Percentiles rank a stretch among this genome's conserved stretches.
These are phyloP conservation scores for Asteroscopus sphinx DNA, from an alignment of 2,888 invertebrate species.

Conservation along the genomic window DNA sequence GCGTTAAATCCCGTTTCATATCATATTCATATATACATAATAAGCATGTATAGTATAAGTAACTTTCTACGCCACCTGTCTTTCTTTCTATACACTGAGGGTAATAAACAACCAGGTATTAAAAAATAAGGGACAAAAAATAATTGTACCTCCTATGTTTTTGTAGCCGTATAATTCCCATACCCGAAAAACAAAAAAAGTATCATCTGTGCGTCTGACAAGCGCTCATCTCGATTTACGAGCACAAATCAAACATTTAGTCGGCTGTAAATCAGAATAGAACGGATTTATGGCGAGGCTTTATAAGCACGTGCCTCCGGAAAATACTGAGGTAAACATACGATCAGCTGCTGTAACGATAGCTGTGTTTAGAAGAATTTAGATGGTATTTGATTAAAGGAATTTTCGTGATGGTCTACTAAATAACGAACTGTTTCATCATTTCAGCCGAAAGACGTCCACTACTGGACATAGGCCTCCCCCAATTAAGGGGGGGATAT, in stretches of 20 bases:
- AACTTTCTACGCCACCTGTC: too few relatives aligned
- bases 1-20: too few relatives aligned
- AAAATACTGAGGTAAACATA: slow-evolving; percentile 62
- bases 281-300: slow-evolving; percentile 79
- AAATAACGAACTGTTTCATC: too few relatives aligned
- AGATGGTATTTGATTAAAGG: background rate
- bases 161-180: slow-evolving; percentile 19
- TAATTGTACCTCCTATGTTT: background rate
- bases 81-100: too few relatives aligned
- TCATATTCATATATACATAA: too few relatives aligned
- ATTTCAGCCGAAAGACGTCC: too few relatives aligned
- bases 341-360: slow-evolving; percentile 41
- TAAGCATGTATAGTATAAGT: too few relatives aligned
- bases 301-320: slow-evolving; percentile 70
- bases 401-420: too few relatives aligned
- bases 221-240: slow-evolving; percentile 88
- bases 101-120: too few relatives aligned
- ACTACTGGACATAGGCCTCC: too few relatives aligned
- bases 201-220: slow-evolving; percentile 79
- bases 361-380: slow-evolving; percentile 5
- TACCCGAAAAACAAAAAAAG: slow-evolving; percentile 54
- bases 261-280: slow-evolving; percentile 86
- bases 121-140: background rate
- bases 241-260: slow-evolving; percentile 88
- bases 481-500: too few relatives aligned